Conservation (phyloP, 53 echinoderm and acorn worm species). For the Mesocentrotus franciscanus region DNA sequence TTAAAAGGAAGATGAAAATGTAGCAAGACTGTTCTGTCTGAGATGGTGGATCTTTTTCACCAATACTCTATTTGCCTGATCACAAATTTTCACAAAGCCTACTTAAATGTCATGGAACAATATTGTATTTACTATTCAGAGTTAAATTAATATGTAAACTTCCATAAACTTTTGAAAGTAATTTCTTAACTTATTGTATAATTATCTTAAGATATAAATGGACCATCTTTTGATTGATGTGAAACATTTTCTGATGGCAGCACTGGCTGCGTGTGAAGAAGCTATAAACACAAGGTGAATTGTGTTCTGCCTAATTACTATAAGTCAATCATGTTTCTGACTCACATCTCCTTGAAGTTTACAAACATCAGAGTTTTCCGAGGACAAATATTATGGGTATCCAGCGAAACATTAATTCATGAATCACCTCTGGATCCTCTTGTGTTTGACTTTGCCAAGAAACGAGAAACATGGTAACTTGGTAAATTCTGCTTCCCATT, state of each 20-base stretch:
- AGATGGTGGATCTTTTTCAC: too few relatives aligned
- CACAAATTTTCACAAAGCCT: too few relatives aligned
- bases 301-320: slow-evolving; percentile 16
- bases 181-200: background rate
- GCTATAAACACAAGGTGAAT: slow-evolving; percentile 26
- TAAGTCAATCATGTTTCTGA: background rate
- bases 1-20: too few relatives aligned
- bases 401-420: slow-evolving; percentile 32
- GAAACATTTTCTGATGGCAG: background rate
- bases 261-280: background rate
- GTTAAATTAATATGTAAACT: too few relatives aligned
- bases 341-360: slow-evolving; percentile 7
- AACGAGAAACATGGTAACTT: background rate
- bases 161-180: too few relatives aligned
- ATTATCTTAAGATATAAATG: background rate
- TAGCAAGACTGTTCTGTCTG: too few relatives aligned
- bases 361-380: slow-evolving; percentile 9
- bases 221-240: background rate
- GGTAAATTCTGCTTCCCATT: slow-evolving; percentile 1
- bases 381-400: slow-evolving; percentile 39
- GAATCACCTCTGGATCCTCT: background rate
- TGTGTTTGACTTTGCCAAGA: background rate
- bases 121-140: too few relatives aligned
- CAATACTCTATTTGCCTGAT: too few relatives aligned
- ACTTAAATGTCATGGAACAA: too few relatives aligned